Conservation (phyloP, 2,797 vertebrate genomes). For the Arrhamphus sclerolepis region DNA sequence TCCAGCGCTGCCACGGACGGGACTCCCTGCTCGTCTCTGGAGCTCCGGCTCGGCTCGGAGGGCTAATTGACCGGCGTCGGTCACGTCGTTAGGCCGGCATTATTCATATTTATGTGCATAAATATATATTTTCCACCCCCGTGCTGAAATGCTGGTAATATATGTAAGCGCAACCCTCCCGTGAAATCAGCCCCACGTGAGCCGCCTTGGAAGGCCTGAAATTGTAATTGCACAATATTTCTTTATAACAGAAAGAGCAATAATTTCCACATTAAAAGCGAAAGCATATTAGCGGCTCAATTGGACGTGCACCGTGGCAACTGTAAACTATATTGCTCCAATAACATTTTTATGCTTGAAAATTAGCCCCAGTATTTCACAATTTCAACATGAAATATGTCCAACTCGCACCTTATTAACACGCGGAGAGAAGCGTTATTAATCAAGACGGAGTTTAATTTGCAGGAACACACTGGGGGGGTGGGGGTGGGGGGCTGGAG, state of each 20-base stretch:
- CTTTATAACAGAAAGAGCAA: constrained; percentile 60
- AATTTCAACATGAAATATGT: constrained; percentile 63
- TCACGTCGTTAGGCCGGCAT: constrained; percentile 26
- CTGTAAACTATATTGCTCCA: constrained; percentile 72
- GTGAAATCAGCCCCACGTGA: constrained; percentile 43
- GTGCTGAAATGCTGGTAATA: constrained; percentile 38
- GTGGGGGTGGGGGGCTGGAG: constrained; percentile 51
- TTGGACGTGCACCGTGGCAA: constrained; percentile 63
- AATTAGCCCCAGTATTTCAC: constrained; percentile 62
- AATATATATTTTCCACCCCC: constrained; percentile 17
- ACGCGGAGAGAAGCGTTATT: constrained; percentile 36
- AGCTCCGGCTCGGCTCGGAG: too few species aligned
- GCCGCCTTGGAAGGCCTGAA: constrained; percentile 15
- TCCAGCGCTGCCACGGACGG: constrained; percentile 2
- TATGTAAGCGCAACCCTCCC: constrained; percentile 39
- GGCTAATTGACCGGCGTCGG: constrained; percentile 39
- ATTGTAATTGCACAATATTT: constrained; percentile 68
- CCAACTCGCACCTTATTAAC: constrained; percentile 60
- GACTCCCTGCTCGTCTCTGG: too few species aligned
- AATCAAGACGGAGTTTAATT: constrained; percentile 59
- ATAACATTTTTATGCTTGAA: constrained; percentile 71
- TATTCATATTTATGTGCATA: constrained; percentile 51
- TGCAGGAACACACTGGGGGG: constrained; percentile 57
- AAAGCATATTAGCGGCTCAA: constrained; percentile 71
- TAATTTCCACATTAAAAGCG: constrained; percentile 71